Conservation (phyloP, 2,888 invertebrate species). For the Lasioglossum lativentre region DNA sequence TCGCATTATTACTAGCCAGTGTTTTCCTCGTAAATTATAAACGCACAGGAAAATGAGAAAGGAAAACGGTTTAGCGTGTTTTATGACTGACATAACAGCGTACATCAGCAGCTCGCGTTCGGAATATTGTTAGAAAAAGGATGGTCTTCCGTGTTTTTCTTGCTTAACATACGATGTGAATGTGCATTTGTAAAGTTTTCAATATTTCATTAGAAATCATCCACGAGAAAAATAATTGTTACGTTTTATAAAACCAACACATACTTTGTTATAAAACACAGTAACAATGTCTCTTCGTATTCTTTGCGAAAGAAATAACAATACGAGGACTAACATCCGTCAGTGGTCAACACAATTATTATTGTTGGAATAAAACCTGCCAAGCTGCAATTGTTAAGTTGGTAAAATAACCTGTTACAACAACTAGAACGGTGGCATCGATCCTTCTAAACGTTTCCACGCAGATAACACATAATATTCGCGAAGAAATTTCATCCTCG, state of each 20-base stretch:
- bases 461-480: not conserved
- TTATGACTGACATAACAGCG: not conserved
- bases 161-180: not conserved
- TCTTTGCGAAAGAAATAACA: not conserved
- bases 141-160: too few relatives aligned
- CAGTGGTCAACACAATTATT: not conserved
- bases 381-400: not conserved
- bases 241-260: not conserved
- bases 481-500: not conserved
- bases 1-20: not conserved
- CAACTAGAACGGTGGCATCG: not conserved
- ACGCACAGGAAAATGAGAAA: not conserved
- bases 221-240: not conserved
- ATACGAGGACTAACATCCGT: too few relatives aligned
- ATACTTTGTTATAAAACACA: not conserved
- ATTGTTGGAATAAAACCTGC: not conserved
- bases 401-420: not conserved
- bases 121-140: not conserved
- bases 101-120: not conserved
- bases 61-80: not conserved
- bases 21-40: not conserved
- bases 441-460: conserved; percentile 39
- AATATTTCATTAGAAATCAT: not conserved
- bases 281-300: not conserved
- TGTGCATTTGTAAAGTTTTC: not conserved